These are phyloP conservation scores for Caenorhabditis becei DNA, from an alignment of 2,888 invertebrate species.

Conservation along the genomic window DNA sequence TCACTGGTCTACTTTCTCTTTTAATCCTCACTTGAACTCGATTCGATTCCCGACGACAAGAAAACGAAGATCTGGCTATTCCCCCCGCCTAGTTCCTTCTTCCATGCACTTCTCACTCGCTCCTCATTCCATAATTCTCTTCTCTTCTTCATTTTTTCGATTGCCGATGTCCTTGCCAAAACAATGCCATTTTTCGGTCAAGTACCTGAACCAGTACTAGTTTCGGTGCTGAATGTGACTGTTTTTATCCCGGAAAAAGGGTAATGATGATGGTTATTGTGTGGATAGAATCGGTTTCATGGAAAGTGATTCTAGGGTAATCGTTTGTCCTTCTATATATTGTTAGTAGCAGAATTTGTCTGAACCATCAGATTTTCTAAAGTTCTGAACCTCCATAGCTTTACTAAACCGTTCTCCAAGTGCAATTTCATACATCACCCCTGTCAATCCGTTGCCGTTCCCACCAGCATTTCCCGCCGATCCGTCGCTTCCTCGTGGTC, in stretches of 20 bases:
- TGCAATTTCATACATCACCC: too few relatives aligned
- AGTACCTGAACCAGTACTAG: slow-evolving; percentile 34
- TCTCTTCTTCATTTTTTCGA: slow-evolving; percentile 9
- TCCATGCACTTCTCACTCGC: not conserved
- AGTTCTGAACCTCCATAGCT: too few relatives aligned
- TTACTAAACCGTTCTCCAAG: too few relatives aligned
- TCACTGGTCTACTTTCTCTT: slow-evolving; percentile 29
- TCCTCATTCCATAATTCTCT: not conserved
- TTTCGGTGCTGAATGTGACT: slow-evolving; percentile 9
- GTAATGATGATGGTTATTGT: slow-evolving; percentile 35
- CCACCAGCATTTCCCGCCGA: not conserved
- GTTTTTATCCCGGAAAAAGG: slow-evolving; percentile 5
- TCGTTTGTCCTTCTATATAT: too few relatives aligned
- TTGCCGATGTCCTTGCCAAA: slow-evolving; percentile 27
- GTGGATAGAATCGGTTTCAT: not conserved
- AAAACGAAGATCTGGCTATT: slow-evolving; percentile 4
- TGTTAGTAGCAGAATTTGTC: too few relatives aligned
- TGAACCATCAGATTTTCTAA: too few relatives aligned
- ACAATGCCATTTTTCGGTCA: slow-evolving; percentile 42
- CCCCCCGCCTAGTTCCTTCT: not conserved
- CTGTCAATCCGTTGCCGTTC: not conserved
- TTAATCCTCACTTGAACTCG: slow-evolving; percentile 55
- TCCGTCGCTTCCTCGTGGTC: slow-evolving; percentile 17
- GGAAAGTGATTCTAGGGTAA: not conserved
- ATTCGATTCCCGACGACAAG: slow-evolving; percentile 21